Evolutionary conservation across 2,113 vertebrate genomes (phyloP), one percentile per base, ranked within the genome.

Genomic region (Equus quagga): DNA sequence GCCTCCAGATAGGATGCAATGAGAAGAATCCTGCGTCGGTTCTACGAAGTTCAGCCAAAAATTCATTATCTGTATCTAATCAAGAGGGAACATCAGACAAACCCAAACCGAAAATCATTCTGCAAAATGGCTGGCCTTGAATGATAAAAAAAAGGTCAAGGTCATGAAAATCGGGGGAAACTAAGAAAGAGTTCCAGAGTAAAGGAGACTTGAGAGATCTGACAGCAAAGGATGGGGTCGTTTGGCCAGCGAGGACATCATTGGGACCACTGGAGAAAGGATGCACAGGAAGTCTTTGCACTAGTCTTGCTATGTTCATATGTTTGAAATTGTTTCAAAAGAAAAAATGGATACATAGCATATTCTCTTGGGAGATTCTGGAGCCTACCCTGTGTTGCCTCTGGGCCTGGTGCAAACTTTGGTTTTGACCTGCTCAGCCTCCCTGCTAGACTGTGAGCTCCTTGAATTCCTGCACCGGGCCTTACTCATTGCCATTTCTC

Each of bases 401-500:
- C 33, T 28, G 56, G 76, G 56, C 36, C 9, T 26, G 28, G 36
- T 62, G 13, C 56, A 78, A 49, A 76, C 79, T 96, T 78, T 6
- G 44, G 10, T 65, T 41, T 41, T 41, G 36, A 41, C 69, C 82
- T 36, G 28, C 10, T 70, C 28, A 41, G 31, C 21, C 64, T 89
- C 56, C 41, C 41, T 26, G 23, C 7, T 41, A 33, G 18, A 33
- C 67, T 21, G 6, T 49, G 26, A 96, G 67, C 17, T 36, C 81
- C 67, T 33, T 17, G 49, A 94, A 88, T 93, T 51, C n/a, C 72
- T 41, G 21, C 21, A 46, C 36, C n/a, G 49, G 46, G 46, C 58
- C 86, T 85, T 54, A 80, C n/a, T 91, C 33, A 93, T 86, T 94
- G 79, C 64, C 76, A 31, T 49, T 87, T 95, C 46, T 97, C 80